These are phyloP conservation scores for Aquila chrysaetos DNA, from an alignment of 2,797 vertebrate species.

Conservation along the genomic window DNA sequence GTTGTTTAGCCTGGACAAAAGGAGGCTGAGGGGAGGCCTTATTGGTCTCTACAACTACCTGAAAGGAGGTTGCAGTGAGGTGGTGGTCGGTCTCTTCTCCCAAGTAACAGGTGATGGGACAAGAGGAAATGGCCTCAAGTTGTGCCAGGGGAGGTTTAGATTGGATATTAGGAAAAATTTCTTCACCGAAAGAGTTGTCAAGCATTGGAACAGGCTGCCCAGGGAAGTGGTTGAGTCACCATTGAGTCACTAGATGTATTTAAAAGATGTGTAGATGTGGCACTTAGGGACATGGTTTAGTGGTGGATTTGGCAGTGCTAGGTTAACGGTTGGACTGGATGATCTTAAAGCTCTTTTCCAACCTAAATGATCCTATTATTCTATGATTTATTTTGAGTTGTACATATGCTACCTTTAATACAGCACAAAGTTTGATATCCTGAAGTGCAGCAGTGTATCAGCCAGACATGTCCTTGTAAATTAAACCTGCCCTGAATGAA, in stretches of 20 bases:
- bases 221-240: no score
- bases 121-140: no score
- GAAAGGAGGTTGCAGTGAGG: no score
- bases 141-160: not conserved
- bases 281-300: no score
- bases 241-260: no score
- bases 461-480: not conserved
- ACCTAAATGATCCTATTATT: not conserved
- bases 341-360: not conserved
- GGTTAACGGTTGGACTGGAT: not conserved
- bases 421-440: not conserved
- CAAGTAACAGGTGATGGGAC: no score
- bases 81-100: no score
- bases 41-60: no score
- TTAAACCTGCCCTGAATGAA: not conserved
- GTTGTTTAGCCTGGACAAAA: no score
- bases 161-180: not conserved
- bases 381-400: not conserved
- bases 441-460: not conserved
- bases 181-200: not conserved
- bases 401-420: not conserved
- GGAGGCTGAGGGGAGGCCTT: no score
- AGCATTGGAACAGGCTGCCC: not conserved
- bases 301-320: no score
- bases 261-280: no score